Evolutionary conservation across 1,140 invertebrate genomes (phyloP).

Genomic region (Leptopilina boulardi): DNA sequence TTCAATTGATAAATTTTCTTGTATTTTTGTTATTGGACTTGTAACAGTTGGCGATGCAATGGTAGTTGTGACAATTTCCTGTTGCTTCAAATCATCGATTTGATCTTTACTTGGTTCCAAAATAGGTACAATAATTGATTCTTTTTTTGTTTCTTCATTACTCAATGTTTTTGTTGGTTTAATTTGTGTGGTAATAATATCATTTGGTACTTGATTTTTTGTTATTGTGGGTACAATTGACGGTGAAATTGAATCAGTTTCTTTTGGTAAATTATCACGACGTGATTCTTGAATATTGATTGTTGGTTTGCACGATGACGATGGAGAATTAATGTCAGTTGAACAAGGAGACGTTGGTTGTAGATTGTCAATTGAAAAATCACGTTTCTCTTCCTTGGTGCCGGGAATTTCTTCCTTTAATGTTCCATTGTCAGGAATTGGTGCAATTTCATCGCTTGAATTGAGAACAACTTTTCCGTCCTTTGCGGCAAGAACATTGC

Average conservation of each 20-base stretch:
- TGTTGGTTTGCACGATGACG: not conserved
- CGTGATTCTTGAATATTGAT: not conserved
- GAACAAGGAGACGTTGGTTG: not conserved
- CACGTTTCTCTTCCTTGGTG: constrained; percentile 11
- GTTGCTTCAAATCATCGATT: constrained; percentile 63
- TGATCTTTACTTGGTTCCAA: constrained; percentile 59
- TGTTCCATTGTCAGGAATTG: not conserved
- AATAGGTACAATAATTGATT: constrained; percentile 50
- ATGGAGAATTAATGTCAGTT: constrained; percentile 28
- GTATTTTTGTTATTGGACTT: constrained; percentile 41
- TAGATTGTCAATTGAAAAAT: not conserved
- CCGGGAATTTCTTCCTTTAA: not conserved
- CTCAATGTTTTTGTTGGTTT: constrained; percentile 68
- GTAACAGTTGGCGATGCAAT: constrained; percentile 52
- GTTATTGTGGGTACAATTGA: no score
- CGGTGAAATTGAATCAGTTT: not conserved
- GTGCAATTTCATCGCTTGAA: constrained; percentile 69
- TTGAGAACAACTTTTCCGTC: constrained; percentile 83
- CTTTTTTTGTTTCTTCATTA: constrained; percentile 60
- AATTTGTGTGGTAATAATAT: constrained; percentile 62
- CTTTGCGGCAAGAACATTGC: constrained; percentile 82
- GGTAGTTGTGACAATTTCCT: constrained; percentile 70
- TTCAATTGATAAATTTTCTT: constrained; percentile 52
- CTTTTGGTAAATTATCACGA: constrained; percentile 2
- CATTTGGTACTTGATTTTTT: constrained; percentile 39